Evolutionary conservation across 2,113 vertebrate species (phyloP).

Genomic region (Phoenicopterus ruber): DNA sequence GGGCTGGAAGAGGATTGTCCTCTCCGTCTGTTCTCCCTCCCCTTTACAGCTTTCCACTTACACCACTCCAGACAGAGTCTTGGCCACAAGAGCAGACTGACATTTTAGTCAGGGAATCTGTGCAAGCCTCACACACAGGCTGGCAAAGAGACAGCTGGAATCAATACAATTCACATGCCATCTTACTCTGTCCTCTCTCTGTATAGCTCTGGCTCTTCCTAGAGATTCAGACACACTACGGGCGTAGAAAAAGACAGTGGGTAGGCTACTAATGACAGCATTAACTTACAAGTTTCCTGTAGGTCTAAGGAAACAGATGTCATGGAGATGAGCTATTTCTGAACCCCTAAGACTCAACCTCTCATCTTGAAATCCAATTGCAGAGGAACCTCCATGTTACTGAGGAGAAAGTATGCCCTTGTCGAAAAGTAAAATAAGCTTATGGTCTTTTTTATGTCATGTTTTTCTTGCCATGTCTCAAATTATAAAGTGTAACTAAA

Average conservation of each 20-base stretch:
- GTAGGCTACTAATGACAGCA: background rate
- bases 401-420: background rate
- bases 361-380: background rate
- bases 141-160: background rate
- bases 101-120: background rate
- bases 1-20: background rate
- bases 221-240: background rate
- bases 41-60: background rate
- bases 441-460: background rate
- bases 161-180: background rate
- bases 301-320: background rate
- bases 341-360: background rate
- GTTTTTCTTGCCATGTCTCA: background rate
- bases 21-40: background rate
- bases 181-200: background rate
- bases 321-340: background rate
- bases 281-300: slow-evolving; percentile 5
- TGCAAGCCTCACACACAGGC: background rate
- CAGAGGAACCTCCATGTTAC: background rate
- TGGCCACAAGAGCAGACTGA: background rate
- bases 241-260: background rate
- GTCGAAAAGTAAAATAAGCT: background rate
- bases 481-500: background rate
- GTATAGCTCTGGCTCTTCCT: background rate
- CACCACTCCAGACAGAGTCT: background rate